Evolutionary conservation across 1,140 invertebrate species (phyloP).

Genomic region (Bemisia tabaci): DNA sequence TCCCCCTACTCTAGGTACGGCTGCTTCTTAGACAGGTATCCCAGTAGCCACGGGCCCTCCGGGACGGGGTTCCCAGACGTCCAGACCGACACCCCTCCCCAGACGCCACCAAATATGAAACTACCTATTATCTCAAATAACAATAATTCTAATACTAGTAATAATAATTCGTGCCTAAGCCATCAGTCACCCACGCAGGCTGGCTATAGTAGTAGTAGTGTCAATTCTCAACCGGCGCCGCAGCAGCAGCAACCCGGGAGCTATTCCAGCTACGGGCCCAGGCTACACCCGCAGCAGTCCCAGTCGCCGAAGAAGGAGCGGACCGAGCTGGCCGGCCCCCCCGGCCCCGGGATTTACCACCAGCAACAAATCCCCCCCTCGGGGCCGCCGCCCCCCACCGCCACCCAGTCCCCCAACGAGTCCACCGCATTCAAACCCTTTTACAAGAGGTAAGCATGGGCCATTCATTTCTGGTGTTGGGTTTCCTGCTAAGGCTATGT

Average conservation of each 20-base stretch:
- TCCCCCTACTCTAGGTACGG: conserved; percentile 35
- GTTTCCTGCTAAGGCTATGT: too few relatives aligned
- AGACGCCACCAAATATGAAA: conserved; percentile 84
- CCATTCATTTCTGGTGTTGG: too few relatives aligned
- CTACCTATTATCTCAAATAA: conserved; percentile 45
- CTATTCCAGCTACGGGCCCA: conserved; percentile 19
- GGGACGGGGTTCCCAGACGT: conserved; percentile 60
- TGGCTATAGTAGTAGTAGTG: conserved; percentile 8
- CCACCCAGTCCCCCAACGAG: conserved; percentile 34
- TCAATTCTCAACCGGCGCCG: conserved; percentile 30
- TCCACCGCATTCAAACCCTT: conserved; percentile 67
- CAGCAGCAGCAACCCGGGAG: conserved; percentile 39
- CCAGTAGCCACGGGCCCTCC: conserved; percentile 2
- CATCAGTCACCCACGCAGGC: conserved; percentile 33
- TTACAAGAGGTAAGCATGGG: conserved; percentile 69
- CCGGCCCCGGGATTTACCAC: conserved; percentile 12
- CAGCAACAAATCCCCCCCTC: conserved; percentile 16
- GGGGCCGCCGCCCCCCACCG: conserved; percentile 16
- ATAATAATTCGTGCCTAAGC: conserved; percentile 30
- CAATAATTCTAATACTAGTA: conserved; percentile 13
- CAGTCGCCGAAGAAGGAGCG: conserved; percentile 16
- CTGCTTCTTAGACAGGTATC: conserved; percentile 26
- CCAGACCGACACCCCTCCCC: conserved; percentile 79
- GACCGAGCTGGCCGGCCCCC: conserved; percentile 1
- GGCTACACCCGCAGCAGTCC: conserved; percentile 8